A percentile compares a stretch with the other conserved stretches of the same genome.
phyloP scores from a whole-genome alignment of 2,113 vertebrate species.

The Daboia siamensis region DNA sequence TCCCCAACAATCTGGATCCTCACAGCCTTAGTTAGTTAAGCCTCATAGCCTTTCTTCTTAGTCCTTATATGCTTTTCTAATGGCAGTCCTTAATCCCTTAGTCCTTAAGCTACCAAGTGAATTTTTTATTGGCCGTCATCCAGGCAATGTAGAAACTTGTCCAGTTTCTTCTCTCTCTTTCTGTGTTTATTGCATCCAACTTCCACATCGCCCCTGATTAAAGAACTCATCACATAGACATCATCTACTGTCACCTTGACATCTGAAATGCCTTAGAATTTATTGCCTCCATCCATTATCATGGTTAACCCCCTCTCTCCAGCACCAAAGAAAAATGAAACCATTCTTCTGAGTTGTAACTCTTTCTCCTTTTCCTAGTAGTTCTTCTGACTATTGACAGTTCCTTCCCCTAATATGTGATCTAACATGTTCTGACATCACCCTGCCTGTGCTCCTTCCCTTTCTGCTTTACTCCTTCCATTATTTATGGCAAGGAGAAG shows the following conservation, averaged over 20 bases:
- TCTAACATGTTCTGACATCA: not conserved
- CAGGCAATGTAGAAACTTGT: not conserved
- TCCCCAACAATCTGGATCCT: not conserved
- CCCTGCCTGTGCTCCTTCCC: not conserved
- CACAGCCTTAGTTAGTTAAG: not conserved
- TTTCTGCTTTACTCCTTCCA: not conserved
- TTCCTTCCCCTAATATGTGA: not conserved
- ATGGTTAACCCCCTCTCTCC: conserved; percentile 6
- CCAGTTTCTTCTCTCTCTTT: not conserved
- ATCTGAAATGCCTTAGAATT: not conserved
- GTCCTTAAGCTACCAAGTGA: conserved; percentile 44
- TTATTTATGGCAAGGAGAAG: not conserved
- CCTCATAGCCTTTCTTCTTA: not conserved
- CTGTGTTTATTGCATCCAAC: not conserved
- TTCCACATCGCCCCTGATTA: not conserved
- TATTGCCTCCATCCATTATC: not conserved
- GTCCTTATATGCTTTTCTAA: not conserved
- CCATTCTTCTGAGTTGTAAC: not conserved
- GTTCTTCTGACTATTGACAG: not conserved
- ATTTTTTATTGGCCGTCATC: rapidly evolving
- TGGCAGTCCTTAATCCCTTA: not conserved
- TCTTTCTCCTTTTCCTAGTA: not conserved
- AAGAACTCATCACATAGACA: not conserved
- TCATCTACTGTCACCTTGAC: not conserved
- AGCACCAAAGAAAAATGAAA: not conserved